Evolutionary conservation across 2,797 vertebrate genomes (phyloP).

Genomic region (Coranthus polyacanthus): DNA sequence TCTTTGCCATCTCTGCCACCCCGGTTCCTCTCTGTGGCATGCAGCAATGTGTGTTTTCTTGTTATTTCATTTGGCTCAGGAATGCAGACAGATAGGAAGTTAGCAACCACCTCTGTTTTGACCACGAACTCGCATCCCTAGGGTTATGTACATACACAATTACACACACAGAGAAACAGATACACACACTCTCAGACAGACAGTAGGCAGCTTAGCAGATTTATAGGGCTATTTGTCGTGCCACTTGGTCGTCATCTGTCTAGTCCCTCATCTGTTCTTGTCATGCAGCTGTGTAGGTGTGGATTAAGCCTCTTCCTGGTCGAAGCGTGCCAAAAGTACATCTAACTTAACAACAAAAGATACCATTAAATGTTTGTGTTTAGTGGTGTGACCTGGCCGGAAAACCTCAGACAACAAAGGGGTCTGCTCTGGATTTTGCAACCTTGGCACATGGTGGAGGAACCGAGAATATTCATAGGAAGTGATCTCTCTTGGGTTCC

Average conservation of each 20-base stretch:
- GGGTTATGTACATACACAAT: conserved; percentile 33
- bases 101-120: conserved; percentile 43
- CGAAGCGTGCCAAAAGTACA: conserved; percentile 31
- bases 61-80: conserved; percentile 58
- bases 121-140: conserved; percentile 45
- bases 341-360: conserved; percentile 47
- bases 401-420: conserved; percentile 10
- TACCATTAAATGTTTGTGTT: conserved; percentile 34
- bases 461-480: conserved; percentile 58
- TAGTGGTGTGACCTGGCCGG: background rate
- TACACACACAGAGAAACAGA: conserved; percentile 18
- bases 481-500: conserved; percentile 43
- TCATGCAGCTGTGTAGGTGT: conserved; percentile 66
- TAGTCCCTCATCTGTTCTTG: conserved; percentile 64
- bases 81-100: conserved; percentile 72
- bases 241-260: conserved; percentile 50
- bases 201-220: conserved; percentile 49
- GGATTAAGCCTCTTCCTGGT: conserved; percentile 59
- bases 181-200: conserved; percentile 18
- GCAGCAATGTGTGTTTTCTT: conserved; percentile 44
- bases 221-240: conserved; percentile 75
- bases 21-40: conserved; percentile 13
- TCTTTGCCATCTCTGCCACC: conserved; percentile 29
- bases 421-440: conserved; percentile 21
- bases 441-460: conserved; percentile 33